phyloP scores from a whole-genome alignment of 64 coral and sea anemone species.

The Montipora capricornis region DNA sequence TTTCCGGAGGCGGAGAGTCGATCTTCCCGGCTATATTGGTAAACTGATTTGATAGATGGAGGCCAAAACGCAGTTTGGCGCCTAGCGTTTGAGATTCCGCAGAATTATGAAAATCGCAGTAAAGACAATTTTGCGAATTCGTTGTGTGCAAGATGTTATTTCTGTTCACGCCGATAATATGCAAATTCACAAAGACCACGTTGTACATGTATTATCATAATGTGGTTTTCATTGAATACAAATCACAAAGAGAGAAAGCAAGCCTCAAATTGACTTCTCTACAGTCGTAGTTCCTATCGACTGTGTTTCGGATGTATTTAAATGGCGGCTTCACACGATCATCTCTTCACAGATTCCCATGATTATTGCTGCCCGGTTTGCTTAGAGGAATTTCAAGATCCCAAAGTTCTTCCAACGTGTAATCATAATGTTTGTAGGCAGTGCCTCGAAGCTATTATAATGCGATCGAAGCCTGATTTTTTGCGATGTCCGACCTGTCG shows the following conservation, averaged over 20 bases:
- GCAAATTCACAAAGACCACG: slow-evolving; percentile 28
- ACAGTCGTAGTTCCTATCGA: background rate
- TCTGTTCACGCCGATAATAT: background rate
- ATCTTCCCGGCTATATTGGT: no score
- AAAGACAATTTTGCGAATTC: background rate
- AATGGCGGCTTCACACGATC: slow-evolving; percentile 12
- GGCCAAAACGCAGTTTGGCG: no score
- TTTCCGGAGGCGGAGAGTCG: no score
- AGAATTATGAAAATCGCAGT: no score
- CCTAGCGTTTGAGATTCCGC: no score
- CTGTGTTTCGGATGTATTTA: background rate
- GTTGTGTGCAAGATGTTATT: background rate
- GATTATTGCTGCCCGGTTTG: slow-evolving; percentile 64
- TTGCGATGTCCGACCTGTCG: slow-evolving; percentile 70
- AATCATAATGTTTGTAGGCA: slow-evolving; percentile 70
- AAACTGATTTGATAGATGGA: no score
- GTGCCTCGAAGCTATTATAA: slow-evolving; percentile 69
- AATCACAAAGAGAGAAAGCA: background rate
- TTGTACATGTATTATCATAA: slow-evolving; percentile 30
- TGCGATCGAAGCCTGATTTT: slow-evolving; percentile 57
- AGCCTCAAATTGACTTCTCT: background rate
- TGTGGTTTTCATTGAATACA: slow-evolving; percentile 16
- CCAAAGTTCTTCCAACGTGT: slow-evolving; percentile 62
- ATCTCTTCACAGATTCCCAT: background rate
- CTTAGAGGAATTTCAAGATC: slow-evolving; percentile 71